Conservation (phyloP, 2,113 vertebrate genomes). For the Monarcha castaneiventris region DNA sequence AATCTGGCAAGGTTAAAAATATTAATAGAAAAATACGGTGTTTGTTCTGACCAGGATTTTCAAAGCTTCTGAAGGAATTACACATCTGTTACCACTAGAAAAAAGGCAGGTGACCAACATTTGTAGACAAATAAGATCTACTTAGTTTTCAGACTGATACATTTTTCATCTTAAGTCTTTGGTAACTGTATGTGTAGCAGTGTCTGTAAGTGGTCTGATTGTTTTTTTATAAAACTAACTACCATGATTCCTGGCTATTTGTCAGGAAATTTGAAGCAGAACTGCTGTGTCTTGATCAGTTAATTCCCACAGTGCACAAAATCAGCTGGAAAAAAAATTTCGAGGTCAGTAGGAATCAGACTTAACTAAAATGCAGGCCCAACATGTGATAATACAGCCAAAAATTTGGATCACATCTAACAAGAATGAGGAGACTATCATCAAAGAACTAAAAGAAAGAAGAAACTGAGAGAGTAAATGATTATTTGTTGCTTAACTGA, state of each 20-base stretch:
- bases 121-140: background rate
- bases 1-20: background rate
- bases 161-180: background rate
- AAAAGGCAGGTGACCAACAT: background rate
- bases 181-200: fast-evolving
- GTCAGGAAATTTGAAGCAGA: background rate
- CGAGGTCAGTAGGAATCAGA: background rate
- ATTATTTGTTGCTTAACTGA: background rate
- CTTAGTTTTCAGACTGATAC: background rate
- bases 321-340: background rate
- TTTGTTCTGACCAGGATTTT: background rate
- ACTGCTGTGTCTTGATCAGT: background rate
- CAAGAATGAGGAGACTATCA: background rate
- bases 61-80: background rate
- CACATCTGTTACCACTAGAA: no score
- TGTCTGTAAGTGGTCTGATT: background rate
- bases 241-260: background rate
- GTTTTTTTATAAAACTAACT: background rate
- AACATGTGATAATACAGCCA: background rate
- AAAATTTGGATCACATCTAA: background rate
- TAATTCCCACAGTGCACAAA: background rate
- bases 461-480: background rate
- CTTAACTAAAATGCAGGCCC: background rate
- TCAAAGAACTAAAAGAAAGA: background rate
- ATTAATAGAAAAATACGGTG: background rate